Conservation (phyloP, 2,113 vertebrate species). For the Mus pahari region DNA sequence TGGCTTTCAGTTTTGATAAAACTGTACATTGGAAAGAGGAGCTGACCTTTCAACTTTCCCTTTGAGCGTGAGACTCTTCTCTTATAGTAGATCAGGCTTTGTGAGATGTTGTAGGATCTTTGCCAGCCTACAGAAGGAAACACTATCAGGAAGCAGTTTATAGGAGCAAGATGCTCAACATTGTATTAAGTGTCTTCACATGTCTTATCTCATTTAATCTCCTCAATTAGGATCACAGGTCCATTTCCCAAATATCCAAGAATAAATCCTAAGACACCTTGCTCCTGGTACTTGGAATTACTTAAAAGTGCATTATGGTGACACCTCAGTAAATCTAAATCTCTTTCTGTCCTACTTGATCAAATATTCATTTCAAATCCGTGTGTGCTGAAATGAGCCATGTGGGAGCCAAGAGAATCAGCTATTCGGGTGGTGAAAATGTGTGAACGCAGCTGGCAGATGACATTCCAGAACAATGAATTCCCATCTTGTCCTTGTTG, state of each 20-base stretch:
- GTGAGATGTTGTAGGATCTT: background rate
- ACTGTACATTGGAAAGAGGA: background rate
- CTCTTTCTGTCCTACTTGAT: conserved; percentile 76
- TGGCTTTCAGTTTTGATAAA: conserved; percentile 26
- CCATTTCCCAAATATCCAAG: conserved; percentile 39
- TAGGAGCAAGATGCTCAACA: background rate
- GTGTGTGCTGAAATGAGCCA: conserved; percentile 80
- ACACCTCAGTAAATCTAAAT: conserved; percentile 84
- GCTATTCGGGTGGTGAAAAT: conserved; percentile 88
- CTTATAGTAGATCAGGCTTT: background rate
- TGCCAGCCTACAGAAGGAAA: background rate
- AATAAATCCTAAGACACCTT: conserved; percentile 45
- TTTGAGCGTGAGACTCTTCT: background rate
- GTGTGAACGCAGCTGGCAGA: conserved; percentile 88
- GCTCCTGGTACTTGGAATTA: conserved; percentile 72
- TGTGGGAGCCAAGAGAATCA: conserved; percentile 81
- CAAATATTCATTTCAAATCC: conserved; percentile 87
- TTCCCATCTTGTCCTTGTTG: conserved; percentile 86
- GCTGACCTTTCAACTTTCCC: conserved; percentile 2
- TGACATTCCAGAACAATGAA: conserved; percentile 83
- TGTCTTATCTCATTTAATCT: conserved; percentile 58
- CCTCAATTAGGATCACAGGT: conserved; percentile 54
- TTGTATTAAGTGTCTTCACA: conserved; percentile 9
- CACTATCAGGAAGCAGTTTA: background rate
- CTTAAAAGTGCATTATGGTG: conserved; percentile 82